These are phyloP conservation scores for Pantherophis guttatus DNA, from an alignment of 2,113 vertebrate genomes.

Conservation along the genomic window DNA sequence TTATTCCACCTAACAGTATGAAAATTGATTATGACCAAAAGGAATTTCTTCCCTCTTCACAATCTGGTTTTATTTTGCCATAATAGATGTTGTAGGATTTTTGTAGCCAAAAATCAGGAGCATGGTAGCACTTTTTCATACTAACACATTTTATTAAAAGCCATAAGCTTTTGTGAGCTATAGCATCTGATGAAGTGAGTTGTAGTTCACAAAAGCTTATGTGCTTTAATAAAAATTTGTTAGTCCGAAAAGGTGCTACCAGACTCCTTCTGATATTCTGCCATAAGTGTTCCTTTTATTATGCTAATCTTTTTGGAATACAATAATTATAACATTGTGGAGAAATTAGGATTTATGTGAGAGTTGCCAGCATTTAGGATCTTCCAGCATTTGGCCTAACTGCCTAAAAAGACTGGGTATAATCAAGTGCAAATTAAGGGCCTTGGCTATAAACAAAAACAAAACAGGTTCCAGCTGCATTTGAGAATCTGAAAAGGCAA, in stretches of 20 bases:
- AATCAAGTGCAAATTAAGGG: slow-evolving; percentile 34
- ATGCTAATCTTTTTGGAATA: slow-evolving; percentile 29
- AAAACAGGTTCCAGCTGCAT: slow-evolving; percentile 34
- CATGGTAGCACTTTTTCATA: neutral
- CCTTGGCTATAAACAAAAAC: slow-evolving; percentile 31
- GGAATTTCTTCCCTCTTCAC: neutral
- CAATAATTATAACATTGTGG: slow-evolving; percentile 22
- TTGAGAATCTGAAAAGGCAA: slow-evolving; percentile 27
- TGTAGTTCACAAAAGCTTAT: neutral
- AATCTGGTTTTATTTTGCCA: slow-evolving; percentile 21
- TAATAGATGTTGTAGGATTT: neutral
- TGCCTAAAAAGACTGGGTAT: slow-evolving; percentile 27
- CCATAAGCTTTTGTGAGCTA: neutral
- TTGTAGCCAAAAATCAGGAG: neutral
- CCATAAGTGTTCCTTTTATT: slow-evolving; percentile 26
- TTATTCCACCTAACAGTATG: slow-evolving; percentile 8
- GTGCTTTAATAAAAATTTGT: neutral
- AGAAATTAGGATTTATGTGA: slow-evolving; percentile 27
- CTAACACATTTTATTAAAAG: neutral
- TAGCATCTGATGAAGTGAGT: neutral
- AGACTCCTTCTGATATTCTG: neutral
- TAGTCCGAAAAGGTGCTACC: neutral
- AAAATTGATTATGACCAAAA: slow-evolving; percentile 13
- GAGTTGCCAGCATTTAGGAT: slow-evolving; percentile 22
- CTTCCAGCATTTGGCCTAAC: slow-evolving; percentile 28